Percentiles rank a stretch among this genome's conserved stretches.
These are phyloP conservation scores for Eupithecia insigniata DNA, from an alignment of 2,888 invertebrate species.

Conservation along the genomic window DNA sequence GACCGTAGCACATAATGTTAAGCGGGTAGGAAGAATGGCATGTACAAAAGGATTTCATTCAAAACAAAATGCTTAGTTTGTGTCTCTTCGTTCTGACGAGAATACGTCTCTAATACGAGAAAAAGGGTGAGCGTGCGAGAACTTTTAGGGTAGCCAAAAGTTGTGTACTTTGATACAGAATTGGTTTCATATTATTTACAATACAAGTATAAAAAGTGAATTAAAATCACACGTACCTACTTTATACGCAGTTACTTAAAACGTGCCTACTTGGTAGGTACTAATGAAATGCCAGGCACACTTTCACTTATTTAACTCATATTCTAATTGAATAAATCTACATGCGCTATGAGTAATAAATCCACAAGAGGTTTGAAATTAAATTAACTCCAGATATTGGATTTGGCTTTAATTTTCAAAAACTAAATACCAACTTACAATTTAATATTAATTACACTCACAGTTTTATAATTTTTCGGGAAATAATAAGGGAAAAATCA, in stretches of 20 bases:
- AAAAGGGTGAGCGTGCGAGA: conserved; percentile 17
- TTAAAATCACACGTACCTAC: not conserved
- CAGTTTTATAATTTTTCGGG: not conserved
- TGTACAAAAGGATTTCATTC: conserved; percentile 46
- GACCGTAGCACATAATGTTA: conserved; percentile 61
- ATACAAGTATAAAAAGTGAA: not conserved
- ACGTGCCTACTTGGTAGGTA: not conserved
- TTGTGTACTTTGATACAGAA: not conserved
- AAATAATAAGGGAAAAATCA: not conserved
- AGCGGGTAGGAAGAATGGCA: conserved; percentile 58
- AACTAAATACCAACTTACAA: not conserved
- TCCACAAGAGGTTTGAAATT: not conserved
- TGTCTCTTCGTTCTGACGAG: conserved; percentile 42
- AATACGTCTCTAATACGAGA: conserved; percentile 38
- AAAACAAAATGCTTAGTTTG: conserved; percentile 49
- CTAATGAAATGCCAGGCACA: not conserved
- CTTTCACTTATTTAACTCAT: not conserved
- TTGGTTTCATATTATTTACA: not conserved
- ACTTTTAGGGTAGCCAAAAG: not conserved
- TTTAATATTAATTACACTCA: no score
- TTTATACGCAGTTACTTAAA: no score
- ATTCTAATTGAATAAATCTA: not conserved
- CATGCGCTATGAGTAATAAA: not conserved
- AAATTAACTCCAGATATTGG: not conserved
- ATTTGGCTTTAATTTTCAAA: not conserved